phyloP scores from a whole-genome alignment of 2,888 invertebrate species.

The Alviniconcha strummeri region DNA sequence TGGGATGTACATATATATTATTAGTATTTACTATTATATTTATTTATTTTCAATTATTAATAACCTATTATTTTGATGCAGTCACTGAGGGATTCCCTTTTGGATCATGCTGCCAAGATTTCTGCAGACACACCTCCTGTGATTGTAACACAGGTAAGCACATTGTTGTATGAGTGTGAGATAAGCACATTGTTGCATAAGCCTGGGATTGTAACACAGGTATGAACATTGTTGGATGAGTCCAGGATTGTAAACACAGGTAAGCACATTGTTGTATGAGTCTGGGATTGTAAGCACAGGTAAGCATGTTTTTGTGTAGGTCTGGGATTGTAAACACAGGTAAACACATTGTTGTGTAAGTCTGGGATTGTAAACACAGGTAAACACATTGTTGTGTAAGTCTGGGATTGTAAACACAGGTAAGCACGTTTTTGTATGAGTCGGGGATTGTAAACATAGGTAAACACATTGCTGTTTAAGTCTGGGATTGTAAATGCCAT shows the following conservation, averaged over 20 bases:
- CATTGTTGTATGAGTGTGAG: background rate
- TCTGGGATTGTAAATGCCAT: no score
- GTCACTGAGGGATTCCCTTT: conserved; percentile 91
- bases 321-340: conserved; percentile 75
- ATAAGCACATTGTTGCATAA: no score
- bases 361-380: conserved; percentile 83
- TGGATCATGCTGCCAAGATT: conserved; percentile 80
- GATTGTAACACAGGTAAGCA: conserved; percentile 84
- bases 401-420: conserved; percentile 75
- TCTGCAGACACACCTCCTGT: conserved; percentile 82
- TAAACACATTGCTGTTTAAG: no score
- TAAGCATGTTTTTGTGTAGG: no score
- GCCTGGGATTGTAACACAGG: conserved; percentile 83
- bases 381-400: no score
- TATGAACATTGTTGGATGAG: no score
- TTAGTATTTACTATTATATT: no score
- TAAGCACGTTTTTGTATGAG: conserved; percentile 35
- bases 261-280: conserved; percentile 36
- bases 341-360: conserved; percentile 35
- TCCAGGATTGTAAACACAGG: conserved; percentile 75
- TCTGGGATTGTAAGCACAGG: background rate
- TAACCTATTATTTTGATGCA: conserved; percentile 57
- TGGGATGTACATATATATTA: no score
- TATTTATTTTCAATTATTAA: no score
- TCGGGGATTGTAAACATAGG: background rate